phyloP scores from a whole-genome alignment of 37 sponge, comb jelly and placozoan species.

The Spongilla lacustris region DNA sequence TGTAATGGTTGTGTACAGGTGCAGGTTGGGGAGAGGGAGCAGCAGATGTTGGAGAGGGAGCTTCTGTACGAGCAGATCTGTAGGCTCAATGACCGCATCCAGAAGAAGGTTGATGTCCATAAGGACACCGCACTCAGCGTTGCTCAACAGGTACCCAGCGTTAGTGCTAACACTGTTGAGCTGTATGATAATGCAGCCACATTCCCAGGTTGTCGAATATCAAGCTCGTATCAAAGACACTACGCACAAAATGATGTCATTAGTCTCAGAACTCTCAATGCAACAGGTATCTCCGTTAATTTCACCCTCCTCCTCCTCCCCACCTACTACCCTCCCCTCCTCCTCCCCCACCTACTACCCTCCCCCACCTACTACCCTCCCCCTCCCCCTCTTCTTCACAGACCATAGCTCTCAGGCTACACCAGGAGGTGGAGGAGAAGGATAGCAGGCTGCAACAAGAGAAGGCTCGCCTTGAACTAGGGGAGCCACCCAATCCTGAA shows the following conservation, averaged over 20 bases:
- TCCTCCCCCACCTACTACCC: neutral
- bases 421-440: slow-evolving; percentile 64
- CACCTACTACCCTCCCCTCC: neutral
- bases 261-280: slow-evolving; percentile 95
- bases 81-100: slow-evolving; percentile 73
- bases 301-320: neutral
- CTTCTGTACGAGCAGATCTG: slow-evolving; percentile 91
- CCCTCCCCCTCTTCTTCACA: slow-evolving; percentile 8
- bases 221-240: slow-evolving; percentile 85
- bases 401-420: slow-evolving; percentile 75
- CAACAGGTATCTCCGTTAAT: slow-evolving; percentile 54
- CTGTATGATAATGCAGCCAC: slow-evolving; percentile 24
- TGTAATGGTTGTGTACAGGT: slow-evolving; percentile 45
- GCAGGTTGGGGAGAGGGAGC: slow-evolving; percentile 77
- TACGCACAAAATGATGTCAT: slow-evolving; percentile 94
- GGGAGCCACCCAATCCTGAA: slow-evolving; percentile 81
- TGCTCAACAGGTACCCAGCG: slow-evolving; percentile 21
- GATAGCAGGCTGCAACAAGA: slow-evolving; percentile 72
- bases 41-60: slow-evolving; percentile 90
- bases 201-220: slow-evolving; percentile 67
- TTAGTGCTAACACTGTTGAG: neutral
- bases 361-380: neutral
- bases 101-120: slow-evolving; percentile 36
- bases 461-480: slow-evolving; percentile 74
- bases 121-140: slow-evolving; percentile 49